Conservation (phyloP, 1,140 invertebrate genomes). For the Temnothorax curvispinosus region DNA sequence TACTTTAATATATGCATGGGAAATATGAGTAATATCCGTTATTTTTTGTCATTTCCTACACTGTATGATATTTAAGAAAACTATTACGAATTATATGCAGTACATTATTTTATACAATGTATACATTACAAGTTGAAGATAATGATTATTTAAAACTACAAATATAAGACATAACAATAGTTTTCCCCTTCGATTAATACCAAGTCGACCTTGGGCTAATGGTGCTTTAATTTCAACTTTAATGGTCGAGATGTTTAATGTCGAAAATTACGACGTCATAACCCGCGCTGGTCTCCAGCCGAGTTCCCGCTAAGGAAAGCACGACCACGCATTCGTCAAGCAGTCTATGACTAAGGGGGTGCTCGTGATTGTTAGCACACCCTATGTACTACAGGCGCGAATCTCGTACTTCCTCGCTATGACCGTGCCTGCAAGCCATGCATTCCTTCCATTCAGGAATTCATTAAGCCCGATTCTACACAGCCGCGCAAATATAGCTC, state of each 20-base stretch:
- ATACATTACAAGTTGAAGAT: not conserved
- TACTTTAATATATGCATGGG: not conserved
- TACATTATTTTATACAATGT: not conserved
- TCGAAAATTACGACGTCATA: conserved; percentile 5
- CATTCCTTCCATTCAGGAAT: conserved; percentile 63
- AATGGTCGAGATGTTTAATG: conserved; percentile 26
- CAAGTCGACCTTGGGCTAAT: not conserved
- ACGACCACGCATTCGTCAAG: conserved; percentile 8
- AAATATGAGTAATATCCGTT: not conserved
- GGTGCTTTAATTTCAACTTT: conserved; percentile 27
- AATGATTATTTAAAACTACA: not conserved
- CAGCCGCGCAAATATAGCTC: conserved; percentile 47
- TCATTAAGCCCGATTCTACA: conserved; percentile 62
- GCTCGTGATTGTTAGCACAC: conserved; percentile 23
- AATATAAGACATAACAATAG: not conserved
- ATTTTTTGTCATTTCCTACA: not conserved
- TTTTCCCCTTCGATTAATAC: not conserved
- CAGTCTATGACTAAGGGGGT: conserved; percentile 22
- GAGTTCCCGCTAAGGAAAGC: conserved; percentile 23
- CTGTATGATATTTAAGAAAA: not conserved
- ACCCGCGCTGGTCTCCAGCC: not conserved
- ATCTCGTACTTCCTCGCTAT: conserved; percentile 52
- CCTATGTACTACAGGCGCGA: conserved; percentile 46
- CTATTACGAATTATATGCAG: not conserved
- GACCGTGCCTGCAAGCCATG: conserved; percentile 46